These are phyloP conservation scores for Lapara coniferarum DNA, from an alignment of 2,888 invertebrate genomes.

Conservation along the genomic window DNA sequence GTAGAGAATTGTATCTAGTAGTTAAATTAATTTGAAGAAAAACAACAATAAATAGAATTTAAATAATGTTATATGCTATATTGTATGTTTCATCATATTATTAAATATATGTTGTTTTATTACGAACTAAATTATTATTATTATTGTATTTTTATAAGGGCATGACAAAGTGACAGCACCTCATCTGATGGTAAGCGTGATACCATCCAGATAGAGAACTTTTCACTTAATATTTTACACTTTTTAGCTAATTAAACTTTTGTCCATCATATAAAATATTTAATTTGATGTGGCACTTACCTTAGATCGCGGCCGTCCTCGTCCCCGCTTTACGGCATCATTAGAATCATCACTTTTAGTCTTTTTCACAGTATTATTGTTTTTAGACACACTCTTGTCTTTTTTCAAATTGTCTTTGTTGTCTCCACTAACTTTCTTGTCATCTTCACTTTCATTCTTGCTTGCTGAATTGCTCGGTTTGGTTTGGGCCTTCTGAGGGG, in stretches of 20 bases:
- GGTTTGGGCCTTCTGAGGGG: slow-evolving; percentile 51
- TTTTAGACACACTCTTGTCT: slow-evolving; percentile 65
- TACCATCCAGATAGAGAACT: no score
- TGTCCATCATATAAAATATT: background rate
- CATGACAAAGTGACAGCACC: no score
- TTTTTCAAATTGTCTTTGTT: slow-evolving; percentile 58
- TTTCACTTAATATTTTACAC: no score
- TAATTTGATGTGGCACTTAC: slow-evolving; percentile 52
- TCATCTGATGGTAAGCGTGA: no score
- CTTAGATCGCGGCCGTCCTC: slow-evolving; percentile 72
- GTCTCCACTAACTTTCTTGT: slow-evolving; percentile 54
- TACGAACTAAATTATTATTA: no score
- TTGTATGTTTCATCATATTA: no score
- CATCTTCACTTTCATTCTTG: slow-evolving; percentile 69
- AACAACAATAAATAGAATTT: no score
- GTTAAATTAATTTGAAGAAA: no score
- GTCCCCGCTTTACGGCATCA: slow-evolving; percentile 63
- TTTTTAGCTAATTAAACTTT: background rate
- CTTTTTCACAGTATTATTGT: slow-evolving; percentile 63
- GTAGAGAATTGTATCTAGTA: no score
- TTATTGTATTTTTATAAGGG: no score
- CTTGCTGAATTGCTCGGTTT: slow-evolving; percentile 50
- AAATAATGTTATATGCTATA: no score
- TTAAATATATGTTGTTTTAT: no score
- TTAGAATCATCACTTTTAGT: slow-evolving; percentile 65